Percentiles rank a stretch among this genome's conserved stretches.
Conservation (phyloP, 2,113 vertebrate species). For the Acanthochromis polyacanthus region DNA sequence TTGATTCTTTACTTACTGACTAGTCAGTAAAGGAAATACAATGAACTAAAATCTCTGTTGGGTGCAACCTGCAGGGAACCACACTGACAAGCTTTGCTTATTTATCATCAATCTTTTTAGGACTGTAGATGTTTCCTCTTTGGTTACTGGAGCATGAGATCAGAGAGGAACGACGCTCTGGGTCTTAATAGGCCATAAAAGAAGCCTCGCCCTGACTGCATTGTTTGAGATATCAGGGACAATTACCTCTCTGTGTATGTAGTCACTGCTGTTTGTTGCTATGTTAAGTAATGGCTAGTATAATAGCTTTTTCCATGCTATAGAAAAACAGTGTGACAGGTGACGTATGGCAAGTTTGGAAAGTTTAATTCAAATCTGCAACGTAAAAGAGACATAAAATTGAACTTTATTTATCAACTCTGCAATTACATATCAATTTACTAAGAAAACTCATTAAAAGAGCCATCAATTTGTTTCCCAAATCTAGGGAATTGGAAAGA, state of each 20-base stretch:
- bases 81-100: constrained; percentile 5
- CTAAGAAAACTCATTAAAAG: too few relatives aligned
- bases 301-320: neutral
- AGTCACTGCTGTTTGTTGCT: neutral
- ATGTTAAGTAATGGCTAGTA: neutral
- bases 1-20: neutral
- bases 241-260: neutral
- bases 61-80: neutral
- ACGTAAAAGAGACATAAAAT: too few relatives aligned
- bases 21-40: neutral
- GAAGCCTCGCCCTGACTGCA: neutral
- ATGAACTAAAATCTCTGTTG: neutral
- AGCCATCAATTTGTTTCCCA: too few relatives aligned
- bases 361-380: neutral
- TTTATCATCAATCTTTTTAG: neutral
- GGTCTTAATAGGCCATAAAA: neutral
- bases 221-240: neutral
- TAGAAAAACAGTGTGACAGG: neutral
- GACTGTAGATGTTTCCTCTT: constrained; percentile 2
- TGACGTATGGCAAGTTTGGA: neutral
- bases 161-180: neutral
- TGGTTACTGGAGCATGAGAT: constrained; percentile 16
- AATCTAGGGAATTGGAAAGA: too few relatives aligned
- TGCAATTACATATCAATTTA: too few relatives aligned
- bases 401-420: too few relatives aligned